Conservation (phyloP, 2,113 vertebrate genomes). For the Rhagologus leucostigma region DNA sequence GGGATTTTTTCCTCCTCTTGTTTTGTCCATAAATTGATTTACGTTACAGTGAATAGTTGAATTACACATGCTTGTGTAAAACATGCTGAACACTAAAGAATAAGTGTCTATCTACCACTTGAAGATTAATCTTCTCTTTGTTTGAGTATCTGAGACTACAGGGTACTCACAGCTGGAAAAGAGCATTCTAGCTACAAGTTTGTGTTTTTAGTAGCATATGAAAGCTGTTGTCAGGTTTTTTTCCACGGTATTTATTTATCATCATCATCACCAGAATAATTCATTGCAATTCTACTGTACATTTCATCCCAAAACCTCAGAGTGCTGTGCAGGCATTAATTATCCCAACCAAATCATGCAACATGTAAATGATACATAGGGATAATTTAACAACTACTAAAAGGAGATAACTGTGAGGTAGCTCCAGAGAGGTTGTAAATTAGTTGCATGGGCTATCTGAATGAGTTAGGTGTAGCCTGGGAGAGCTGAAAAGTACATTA, state of each 20-base stretch:
- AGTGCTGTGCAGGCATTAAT: conserved; percentile 20
- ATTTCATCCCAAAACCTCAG: background rate
- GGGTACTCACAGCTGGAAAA: conserved; percentile 24
- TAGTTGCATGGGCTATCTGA: background rate
- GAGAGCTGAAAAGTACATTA: background rate
- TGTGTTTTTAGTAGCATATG: conserved; percentile 5
- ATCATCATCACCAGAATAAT: background rate
- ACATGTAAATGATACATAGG: background rate
- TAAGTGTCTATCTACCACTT: conserved; percentile 11
- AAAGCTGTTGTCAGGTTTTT: background rate
- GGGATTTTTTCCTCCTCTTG: background rate
- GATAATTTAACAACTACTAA: conserved; percentile 11
- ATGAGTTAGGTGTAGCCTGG: background rate
- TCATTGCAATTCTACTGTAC: conserved; percentile 1
- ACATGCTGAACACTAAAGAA: conserved; percentile 26
- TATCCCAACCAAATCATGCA: background rate
- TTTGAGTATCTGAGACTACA: conserved; percentile 8
- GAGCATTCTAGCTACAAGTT: conserved; percentile 5
- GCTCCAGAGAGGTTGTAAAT: background rate
- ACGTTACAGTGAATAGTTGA: background rate
- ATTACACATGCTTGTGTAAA: conserved; percentile 39
- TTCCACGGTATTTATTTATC: background rate
- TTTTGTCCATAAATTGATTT: conserved; percentile 34
- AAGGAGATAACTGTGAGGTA: background rate
- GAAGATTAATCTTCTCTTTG: conserved; percentile 46